These are phyloP conservation scores for Zeugodacus cucurbitae DNA, from an alignment of 1,140 invertebrate genomes.

Conservation along the genomic window DNA sequence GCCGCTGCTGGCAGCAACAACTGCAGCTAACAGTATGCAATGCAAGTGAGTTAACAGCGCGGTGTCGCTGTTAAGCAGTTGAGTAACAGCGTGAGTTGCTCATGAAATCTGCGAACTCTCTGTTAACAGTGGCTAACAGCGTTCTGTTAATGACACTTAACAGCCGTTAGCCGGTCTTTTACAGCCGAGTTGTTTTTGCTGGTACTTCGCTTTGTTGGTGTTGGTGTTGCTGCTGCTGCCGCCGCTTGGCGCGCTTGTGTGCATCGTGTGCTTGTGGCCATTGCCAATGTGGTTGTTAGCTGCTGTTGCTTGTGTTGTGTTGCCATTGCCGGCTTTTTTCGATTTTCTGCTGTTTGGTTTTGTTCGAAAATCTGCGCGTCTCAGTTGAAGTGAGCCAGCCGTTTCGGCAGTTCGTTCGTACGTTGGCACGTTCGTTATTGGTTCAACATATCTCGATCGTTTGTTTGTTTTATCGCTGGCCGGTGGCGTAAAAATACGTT, in stretches of 20 bases:
- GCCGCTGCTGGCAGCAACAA: background rate
- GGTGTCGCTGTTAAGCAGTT: background rate
- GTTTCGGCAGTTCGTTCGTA: conserved; percentile 36
- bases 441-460: conserved; percentile 20
- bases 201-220: background rate
- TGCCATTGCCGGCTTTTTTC: conserved; percentile 38
- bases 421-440: conserved; percentile 26
- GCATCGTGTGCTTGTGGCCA: background rate
- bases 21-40: background rate
- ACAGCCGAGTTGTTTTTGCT: background rate
- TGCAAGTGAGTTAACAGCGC: background rate
- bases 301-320: background rate
- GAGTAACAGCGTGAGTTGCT: background rate
- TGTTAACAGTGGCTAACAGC: no score
- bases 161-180: background rate
- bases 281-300: background rate
- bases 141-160: no score
- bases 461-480: conserved; percentile 11
- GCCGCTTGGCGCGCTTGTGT: background rate
- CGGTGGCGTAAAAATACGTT: background rate
- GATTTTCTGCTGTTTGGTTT: conserved; percentile 38
- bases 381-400: conserved; percentile 38
- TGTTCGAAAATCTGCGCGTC: conserved; percentile 35
- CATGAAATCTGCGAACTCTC: background rate
- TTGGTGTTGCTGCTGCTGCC: background rate